phyloP scores from a whole-genome alignment of 2,888 invertebrate genomes.

The Rhopalosiphum nymphaeae region DNA sequence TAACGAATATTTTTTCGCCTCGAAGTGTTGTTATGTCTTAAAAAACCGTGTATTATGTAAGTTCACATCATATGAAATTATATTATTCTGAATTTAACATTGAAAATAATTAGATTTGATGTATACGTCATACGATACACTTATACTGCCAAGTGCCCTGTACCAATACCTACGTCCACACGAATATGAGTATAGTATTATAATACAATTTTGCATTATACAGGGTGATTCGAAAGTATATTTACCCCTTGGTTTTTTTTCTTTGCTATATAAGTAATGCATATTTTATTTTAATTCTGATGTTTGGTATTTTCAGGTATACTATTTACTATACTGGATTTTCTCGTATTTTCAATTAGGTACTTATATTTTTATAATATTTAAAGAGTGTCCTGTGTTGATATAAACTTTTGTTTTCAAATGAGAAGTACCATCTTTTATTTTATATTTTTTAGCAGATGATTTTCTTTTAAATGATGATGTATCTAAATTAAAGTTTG shows the following conservation, averaged over 20 bases:
- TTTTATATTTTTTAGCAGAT: background rate
- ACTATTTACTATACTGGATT: background rate
- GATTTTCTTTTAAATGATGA: background rate
- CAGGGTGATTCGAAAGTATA: background rate
- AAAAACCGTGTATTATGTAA: background rate
- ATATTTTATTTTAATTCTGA: background rate
- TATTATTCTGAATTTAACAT: conserved; percentile 11
- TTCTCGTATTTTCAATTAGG: background rate
- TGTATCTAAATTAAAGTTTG: background rate
- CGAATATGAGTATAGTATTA: background rate
- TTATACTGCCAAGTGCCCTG: background rate
- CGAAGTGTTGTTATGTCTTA: background rate
- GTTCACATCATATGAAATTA: background rate
- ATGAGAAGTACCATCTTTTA: background rate
- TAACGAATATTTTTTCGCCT: conserved; percentile 1
- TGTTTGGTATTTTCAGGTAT: background rate
- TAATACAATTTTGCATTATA: background rate
- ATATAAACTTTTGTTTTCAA: background rate
- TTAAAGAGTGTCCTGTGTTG: background rate
- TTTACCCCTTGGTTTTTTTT: background rate
- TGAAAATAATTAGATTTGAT: background rate
- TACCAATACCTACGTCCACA: background rate
- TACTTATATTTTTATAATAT: background rate
- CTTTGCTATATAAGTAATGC: background rate
- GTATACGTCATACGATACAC: background rate